A percentile compares a stretch with the other conserved stretches of the same genome.
phyloP scores from a whole-genome alignment of 2,113 vertebrate genomes.

The Notechis scutatus region DNA sequence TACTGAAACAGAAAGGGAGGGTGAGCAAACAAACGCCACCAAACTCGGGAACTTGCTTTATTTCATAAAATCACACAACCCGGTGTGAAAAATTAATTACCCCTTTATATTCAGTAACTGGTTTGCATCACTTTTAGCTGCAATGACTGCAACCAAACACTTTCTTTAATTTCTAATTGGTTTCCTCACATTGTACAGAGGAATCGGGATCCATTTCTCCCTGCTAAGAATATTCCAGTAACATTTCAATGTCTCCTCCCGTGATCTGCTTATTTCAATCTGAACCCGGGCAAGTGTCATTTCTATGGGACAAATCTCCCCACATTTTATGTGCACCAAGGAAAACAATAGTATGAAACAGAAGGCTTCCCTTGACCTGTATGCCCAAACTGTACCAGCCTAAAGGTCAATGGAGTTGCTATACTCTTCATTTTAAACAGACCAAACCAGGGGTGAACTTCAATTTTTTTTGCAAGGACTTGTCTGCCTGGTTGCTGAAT shows the following conservation, averaged over 20 bases:
- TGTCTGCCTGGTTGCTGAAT: no score
- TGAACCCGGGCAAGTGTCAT: neutral
- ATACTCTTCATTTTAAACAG: conserved; percentile 47
- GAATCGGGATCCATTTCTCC: neutral
- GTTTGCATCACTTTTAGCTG: neutral
- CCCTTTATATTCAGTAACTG: neutral
- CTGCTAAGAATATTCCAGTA: neutral
- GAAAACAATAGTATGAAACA: neutral
- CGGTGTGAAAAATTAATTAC: neutral
- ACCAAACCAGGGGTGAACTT: no score
- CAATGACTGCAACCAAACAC: neutral
- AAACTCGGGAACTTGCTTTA: neutral
- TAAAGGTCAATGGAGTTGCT: conserved; percentile 61
- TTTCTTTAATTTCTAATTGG: neutral
- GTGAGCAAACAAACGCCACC: neutral
- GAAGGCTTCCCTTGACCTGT: neutral
- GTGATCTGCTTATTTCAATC: neutral
- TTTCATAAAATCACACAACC: neutral
- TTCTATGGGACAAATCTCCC: neutral
- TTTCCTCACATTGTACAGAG: neutral
- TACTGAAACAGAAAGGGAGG: neutral
- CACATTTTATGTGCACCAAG: fast-evolving
- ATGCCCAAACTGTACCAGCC: conserved; percentile 12
- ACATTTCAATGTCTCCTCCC: neutral
- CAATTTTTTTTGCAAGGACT: no score